Conservation (phyloP, 2,113 vertebrate genomes). For the Oenanthe oenanthe region DNA sequence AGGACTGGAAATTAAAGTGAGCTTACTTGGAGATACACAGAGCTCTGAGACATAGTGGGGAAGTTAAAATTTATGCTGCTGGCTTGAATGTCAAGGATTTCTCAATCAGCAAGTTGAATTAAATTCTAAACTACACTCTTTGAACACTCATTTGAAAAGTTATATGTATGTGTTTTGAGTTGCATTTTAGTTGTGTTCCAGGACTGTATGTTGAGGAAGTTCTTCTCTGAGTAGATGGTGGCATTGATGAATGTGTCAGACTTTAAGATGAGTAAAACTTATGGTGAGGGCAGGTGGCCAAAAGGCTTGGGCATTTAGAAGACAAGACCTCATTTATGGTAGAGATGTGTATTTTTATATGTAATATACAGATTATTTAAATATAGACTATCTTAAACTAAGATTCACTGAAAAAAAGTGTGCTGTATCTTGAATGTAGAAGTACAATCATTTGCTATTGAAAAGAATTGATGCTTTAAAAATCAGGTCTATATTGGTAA, state of each 20-base stretch:
- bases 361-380: constrained; percentile 57
- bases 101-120: neutral
- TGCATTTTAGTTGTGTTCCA: neutral
- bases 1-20: neutral
- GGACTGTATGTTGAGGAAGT: neutral
- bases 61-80: neutral
- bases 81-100: neutral
- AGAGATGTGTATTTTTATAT: constrained; percentile 70
- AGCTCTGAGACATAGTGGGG: neutral
- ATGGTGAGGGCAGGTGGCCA: neutral
- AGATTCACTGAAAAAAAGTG: neutral
- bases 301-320: neutral
- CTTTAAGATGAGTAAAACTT: neutral
- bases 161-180: neutral
- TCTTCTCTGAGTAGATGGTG: neutral
- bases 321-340: constrained; percentile 57
- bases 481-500: neutral
- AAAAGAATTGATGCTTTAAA: constrained; percentile 32
- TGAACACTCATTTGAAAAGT: neutral
- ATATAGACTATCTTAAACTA: constrained; percentile 42
- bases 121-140: neutral
- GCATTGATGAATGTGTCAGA: neutral
- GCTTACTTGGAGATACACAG: neutral
- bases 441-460: constrained; percentile 30
- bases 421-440: constrained; percentile 60